Base-by-base conservation (phyloP, 2,113 vertebrate genomes). In the Indicator indicator region DNA sequence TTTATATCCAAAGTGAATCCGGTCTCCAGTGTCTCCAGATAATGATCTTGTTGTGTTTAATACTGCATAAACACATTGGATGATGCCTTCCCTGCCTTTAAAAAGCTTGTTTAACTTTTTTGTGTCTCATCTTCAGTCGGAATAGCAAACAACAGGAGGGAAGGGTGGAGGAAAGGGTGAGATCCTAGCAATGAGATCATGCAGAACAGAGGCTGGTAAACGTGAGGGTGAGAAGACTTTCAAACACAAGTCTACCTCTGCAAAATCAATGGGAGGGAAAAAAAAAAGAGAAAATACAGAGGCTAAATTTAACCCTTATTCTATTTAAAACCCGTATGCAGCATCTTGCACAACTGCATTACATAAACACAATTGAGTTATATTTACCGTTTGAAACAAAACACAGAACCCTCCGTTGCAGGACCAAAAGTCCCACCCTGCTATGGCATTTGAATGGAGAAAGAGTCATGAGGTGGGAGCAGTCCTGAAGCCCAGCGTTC, bases 41-140 rank as follows among this genome's bases (percentile, higher is more conserved):
- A 94, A 95, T 16, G 48, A 96, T 94, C 94, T 94, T 95, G 93
- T 96, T 95, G 93, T 94, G 91, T 77, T 97, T 94, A 94, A 83
- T 83, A 26, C 65, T 72, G 80, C 83, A 92, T 95, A 96, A 97
- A 95, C 96, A 95, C 90, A 92, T 60, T 42, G 75, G 83, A 96
- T 86, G 91, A 95, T 95, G 92, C 62, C n/a, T 93, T 76, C 92
- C 70, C 76, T 52, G 76, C 32, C 86, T 94, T 75, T 12, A 81
- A 95, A 80, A 94, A 88, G 92, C 88, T 94, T 95, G 88, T 95
- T 95, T 97, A 95, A 91, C 76, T 95, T 94, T 95, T 24, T 88
- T 83, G 26, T 85, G 90, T 95, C 89, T 91, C 88, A 88, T 95
- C 91, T 91, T 93, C 40, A 88, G 89, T 80, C 67, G 75, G 79